Evolutionary conservation across 2,888 invertebrate species (phyloP), one percentile per base, ranked within the genome.

Genomic region (Microctonus hyperodae): DNA sequence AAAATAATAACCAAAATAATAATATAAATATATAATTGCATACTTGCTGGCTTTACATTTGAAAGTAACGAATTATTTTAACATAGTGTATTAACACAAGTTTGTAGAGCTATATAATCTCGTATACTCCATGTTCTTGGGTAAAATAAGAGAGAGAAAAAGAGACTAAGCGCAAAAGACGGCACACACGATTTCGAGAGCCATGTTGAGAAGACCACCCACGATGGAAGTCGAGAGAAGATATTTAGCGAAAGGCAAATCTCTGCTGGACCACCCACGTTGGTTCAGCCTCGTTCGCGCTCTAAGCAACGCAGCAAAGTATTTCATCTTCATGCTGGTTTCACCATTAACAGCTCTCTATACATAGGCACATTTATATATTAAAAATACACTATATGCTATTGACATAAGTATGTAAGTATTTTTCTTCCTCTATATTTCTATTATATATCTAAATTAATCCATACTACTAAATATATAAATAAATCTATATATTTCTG

Each of bases 221-320:
- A 82, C 80, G 80, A 79, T 73, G 81, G 78, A 79, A 80, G 81
- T 81, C 80, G 79, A 79, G 80, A 82, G 82, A 79, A 81, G 81
- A 82, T 82, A 82, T 82, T 82, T 82, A 82, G 82, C 82, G 81
- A 80, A 81, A 82, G 81, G 82, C 81, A 81, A 81, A 81, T 82
- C 82, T 80, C 79, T 76, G 74, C 72, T 68, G 75, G 82, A 78
- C 82, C 82, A 82, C 82, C 82, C 82, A 82, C 82, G 77, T 79
- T 67, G 80, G 74, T 62, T 64, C 73, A 70, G 73, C 60, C 53
- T 56, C 60, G 61, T 66, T 65, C 37, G 51, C 50, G 37, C 35
- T 53, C 37, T 35, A 22, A 35, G 58, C 22, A 37, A 62, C 50
- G 31, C 33, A 31, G 50, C 31, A 33, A 48, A 22, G 31, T 60